Base-by-base conservation (phyloP, 1,140 invertebrate genomes). In the Philotrypesis tridentata region DNA sequence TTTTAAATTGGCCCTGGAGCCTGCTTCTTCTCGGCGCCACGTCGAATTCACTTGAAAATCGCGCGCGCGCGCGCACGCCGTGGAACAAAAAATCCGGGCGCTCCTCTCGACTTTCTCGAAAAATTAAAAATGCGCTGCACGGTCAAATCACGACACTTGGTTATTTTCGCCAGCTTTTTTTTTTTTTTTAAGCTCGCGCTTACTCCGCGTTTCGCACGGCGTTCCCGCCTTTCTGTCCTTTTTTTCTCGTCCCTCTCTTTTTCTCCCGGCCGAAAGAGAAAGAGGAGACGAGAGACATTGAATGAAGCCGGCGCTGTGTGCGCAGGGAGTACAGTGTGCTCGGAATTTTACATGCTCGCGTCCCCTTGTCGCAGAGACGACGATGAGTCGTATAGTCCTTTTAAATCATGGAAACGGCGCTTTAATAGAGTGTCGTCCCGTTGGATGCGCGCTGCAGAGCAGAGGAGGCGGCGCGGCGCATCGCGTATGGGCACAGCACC, bases 381-480 rank as follows among this genome's bases (percentile, higher is more conserved):
- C 48, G 21, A 17, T 21, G 21, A 14, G 6, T 65, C 61, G 70
- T 33, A 3, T 43, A 55, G 29, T 29, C 29, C 21, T 65, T 74
- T 74, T 55, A 80, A 74, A 80, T 80, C 37, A 80, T 67, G 71
- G 37, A 74, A 81, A 81, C 75, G 31, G 14, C 8, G 37, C 23
- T 76, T 70, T 75, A 75, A 81, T 80, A 40, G 72, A 60, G 72
- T 67, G 72, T 80, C 61, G 71, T 25, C 60, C 40, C 21, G 3
- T 60, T 8, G 43, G 67, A 79, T 65, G 61, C 61, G 61, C 5
- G 60, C 65, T 37, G 37, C 21, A 0, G 33, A 71, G 68, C 17
- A 65, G n/a, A n/a, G n/a, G n/a, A n/a, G n/a, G n/a, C 63, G 8
- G 63, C 25, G 37, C 55, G 33, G 33, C 40, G 29, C 61, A 68